A percentile compares a stretch with the other conserved stretches of the same genome.
phyloP scores from a whole-genome alignment of 2,797 vertebrate species.

The Lepilemur septentrionalis region DNA sequence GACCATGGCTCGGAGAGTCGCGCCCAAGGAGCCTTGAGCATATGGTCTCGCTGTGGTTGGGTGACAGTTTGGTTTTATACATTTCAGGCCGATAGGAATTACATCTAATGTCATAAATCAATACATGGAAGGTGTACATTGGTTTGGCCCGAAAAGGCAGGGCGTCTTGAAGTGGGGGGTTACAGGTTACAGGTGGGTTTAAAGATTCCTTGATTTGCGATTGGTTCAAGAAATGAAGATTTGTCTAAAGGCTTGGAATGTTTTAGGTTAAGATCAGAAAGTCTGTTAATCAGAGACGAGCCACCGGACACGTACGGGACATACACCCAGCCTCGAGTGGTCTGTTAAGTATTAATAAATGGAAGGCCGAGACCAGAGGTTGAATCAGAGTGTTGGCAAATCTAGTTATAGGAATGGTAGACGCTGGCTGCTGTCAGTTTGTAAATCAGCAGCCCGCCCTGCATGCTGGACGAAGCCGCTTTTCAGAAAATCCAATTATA shows the following conservation, averaged over 20 bases:
- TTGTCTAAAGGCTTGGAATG: neutral
- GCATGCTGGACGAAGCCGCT: neutral
- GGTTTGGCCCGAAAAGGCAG: neutral
- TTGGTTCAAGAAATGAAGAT: neutral
- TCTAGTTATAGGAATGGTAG: neutral
- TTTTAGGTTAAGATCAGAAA: neutral
- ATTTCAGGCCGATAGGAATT: neutral
- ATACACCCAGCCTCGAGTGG: neutral
- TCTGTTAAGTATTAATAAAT: neutral
- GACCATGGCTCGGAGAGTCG: no score
- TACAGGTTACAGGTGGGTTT: neutral
- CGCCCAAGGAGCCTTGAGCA: neutral
- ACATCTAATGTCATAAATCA: neutral
- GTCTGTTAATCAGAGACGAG: neutral
- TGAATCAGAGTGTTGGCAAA: slow-evolving; percentile 36
- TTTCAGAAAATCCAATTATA: slow-evolving; percentile 15
- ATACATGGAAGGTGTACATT: no score
- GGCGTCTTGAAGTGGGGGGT: neutral
- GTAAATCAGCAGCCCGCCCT: neutral
- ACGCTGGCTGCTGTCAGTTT: neutral
- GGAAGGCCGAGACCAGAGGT: neutral
- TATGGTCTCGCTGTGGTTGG: neutral
- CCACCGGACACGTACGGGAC: no score
- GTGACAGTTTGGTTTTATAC: neutral
- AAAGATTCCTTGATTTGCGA: neutral